These are phyloP conservation scores for Amblyopsis hoosieri DNA, from an alignment of 2,797 vertebrate species.

Conservation along the genomic window DNA sequence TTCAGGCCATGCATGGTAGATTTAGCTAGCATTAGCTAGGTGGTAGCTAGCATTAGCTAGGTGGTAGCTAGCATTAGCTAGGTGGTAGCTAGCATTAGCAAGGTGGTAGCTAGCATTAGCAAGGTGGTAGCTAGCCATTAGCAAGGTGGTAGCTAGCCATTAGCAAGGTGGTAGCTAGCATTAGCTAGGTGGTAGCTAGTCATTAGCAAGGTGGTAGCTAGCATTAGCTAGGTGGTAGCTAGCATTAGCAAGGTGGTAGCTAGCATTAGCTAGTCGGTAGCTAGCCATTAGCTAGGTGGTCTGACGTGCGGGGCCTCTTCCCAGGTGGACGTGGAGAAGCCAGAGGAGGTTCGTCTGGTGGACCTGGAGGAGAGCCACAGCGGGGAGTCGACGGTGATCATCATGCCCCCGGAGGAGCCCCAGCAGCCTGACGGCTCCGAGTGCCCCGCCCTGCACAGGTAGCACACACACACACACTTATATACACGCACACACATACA, in stretches of 20 bases:
- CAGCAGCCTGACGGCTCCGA: constrained; percentile 80
- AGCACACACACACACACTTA: background rate
- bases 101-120: background rate
- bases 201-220: background rate
- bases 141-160: background rate
- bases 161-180: background rate
- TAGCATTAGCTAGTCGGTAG: background rate
- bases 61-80: background rate
- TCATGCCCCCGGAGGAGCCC: constrained; percentile 91
- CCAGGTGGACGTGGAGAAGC: constrained; percentile 89
- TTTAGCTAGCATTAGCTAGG: background rate
- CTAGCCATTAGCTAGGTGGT: background rate
- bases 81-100: background rate
- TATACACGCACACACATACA: background rate
- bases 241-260: no score
- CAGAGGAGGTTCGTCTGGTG: constrained; percentile 83
- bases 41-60: background rate
- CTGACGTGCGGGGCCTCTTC: background rate
- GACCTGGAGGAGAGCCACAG: constrained; percentile 88
- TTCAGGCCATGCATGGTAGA: no score
- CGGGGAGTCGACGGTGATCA: constrained; percentile 94
- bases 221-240: background rate
- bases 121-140: background rate
- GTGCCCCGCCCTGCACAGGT: constrained; percentile 84
- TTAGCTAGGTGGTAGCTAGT: background rate